phyloP scores from a whole-genome alignment of 2,888 invertebrate species.

The Tribolium freemani region DNA sequence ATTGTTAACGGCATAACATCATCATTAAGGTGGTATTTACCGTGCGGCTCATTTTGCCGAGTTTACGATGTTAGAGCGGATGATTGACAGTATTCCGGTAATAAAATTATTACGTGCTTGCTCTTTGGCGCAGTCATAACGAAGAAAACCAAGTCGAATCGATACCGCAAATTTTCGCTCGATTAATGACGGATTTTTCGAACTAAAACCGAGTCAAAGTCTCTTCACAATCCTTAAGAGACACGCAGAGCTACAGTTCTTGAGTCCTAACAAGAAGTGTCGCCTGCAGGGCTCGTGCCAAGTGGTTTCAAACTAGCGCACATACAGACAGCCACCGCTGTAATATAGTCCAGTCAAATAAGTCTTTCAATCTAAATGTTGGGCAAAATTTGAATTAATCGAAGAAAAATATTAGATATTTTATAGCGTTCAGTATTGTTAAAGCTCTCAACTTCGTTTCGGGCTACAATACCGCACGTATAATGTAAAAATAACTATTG shows the following conservation, averaged over 20 bases:
- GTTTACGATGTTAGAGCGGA: conserved; percentile 29
- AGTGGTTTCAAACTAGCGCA: conserved; percentile 40
- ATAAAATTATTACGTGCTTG: conserved; percentile 38
- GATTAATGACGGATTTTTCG: too few relatives aligned
- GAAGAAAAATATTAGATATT: too few relatives aligned
- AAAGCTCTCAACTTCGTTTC: too few relatives aligned
- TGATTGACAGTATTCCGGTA: conserved; percentile 37
- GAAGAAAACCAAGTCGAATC: neutral
- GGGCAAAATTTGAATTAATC: too few relatives aligned
- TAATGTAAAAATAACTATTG: too few relatives aligned
- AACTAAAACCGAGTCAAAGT: neutral
- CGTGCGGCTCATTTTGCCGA: conserved; percentile 29
- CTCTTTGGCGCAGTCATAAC: conserved; percentile 16
- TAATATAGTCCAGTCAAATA: too few relatives aligned
- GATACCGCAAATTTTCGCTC: neutral
- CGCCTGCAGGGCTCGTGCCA: conserved; percentile 48
- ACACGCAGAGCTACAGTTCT: conserved; percentile 15
- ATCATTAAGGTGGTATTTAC: conserved; percentile 38
- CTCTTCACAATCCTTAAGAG: neutral
- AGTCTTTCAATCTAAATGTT: too few relatives aligned
- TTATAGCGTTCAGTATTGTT: too few relatives aligned
- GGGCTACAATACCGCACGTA: too few relatives aligned
- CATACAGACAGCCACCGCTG: too few relatives aligned
- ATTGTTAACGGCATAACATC: conserved; percentile 32
- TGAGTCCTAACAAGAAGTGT: conserved; percentile 48